Evolutionary conservation across 2,888 invertebrate genomes (phyloP).

Genomic region (Dynastes hyllus): DNA sequence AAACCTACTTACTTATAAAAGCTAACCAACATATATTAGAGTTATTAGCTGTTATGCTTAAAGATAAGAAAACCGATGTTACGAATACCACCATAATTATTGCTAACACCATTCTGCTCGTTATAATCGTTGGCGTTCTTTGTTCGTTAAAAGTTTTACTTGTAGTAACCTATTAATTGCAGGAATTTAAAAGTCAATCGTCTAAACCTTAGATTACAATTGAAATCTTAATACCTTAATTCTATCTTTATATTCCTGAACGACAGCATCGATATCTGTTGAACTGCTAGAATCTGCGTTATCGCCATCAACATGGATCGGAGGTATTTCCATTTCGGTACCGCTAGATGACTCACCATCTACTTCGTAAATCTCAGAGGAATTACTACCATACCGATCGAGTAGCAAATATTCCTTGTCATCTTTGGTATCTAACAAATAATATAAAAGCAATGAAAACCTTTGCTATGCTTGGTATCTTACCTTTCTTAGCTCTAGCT

Average conservation of each 20-base stretch:
- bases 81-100: slow-evolving; percentile 61
- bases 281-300: slow-evolving; percentile 78
- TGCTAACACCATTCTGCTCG: slow-evolving; percentile 63
- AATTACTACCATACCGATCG: slow-evolving; percentile 72
- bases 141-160: slow-evolving; percentile 64
- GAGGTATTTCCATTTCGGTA: slow-evolving; percentile 60
- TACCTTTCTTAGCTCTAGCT: slow-evolving; percentile 36
- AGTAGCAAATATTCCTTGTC: slow-evolving; percentile 77
- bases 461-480: neutral
- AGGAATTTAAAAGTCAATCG: neutral
- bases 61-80: slow-evolving; percentile 61
- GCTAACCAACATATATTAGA: slow-evolving; percentile 62
- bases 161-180: slow-evolving; percentile 64
- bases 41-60: slow-evolving; percentile 61
- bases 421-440: slow-evolving; percentile 70
- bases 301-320: slow-evolving; percentile 66
- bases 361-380: slow-evolving; percentile 63
- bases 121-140: slow-evolving; percentile 62
- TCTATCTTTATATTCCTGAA: slow-evolving; percentile 83
- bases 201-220: slow-evolving; percentile 8
- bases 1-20: slow-evolving; percentile 59
- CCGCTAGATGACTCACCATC: slow-evolving; percentile 65
- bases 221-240: slow-evolving; percentile 73
- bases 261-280: slow-evolving; percentile 85
- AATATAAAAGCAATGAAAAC: neutral